Percentiles rank a stretch among this genome's conserved stretches.
Conservation (phyloP, 2,888 invertebrate genomes). For the Charanyca ferruginea region DNA sequence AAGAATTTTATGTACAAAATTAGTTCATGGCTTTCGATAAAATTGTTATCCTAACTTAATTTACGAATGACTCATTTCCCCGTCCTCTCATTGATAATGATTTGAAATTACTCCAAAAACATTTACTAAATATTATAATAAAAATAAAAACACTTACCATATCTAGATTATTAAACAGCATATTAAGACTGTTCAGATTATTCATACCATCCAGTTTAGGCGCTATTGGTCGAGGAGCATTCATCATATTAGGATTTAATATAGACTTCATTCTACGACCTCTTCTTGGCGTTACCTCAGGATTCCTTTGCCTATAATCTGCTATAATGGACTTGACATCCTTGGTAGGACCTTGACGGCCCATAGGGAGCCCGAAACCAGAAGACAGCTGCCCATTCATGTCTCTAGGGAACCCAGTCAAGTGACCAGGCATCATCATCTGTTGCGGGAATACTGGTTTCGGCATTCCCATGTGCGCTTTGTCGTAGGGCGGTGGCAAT, state of each 20-base stretch:
- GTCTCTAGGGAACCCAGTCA: conserved; percentile 85
- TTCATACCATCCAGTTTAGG: conserved; percentile 83
- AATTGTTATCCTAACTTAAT: conserved; percentile 15
- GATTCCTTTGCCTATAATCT: conserved; percentile 94
- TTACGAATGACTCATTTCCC: conserved; percentile 13
- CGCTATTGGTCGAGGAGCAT: conserved; percentile 83
- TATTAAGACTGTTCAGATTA: conserved; percentile 80
- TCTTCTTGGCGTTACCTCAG: conserved; percentile 93
- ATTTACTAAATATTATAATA: background rate
- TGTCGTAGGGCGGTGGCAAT: conserved; percentile 87
- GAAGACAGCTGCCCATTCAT: conserved; percentile 91
- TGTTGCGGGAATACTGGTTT: conserved; percentile 86
- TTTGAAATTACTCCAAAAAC: background rate
- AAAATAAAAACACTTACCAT: conserved; percentile 79
- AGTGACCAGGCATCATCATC: conserved; percentile 83
- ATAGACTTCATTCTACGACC: conserved; percentile 92
- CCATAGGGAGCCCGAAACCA: conserved; percentile 90
- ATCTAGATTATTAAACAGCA: conserved; percentile 88
- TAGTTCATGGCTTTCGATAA: conserved; percentile 10
- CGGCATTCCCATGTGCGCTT: conserved; percentile 85
- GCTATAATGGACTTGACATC: conserved; percentile 96
- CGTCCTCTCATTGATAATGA: conserved; percentile 17
- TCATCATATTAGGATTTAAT: conserved; percentile 87
- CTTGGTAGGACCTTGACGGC: conserved; percentile 94
- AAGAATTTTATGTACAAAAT: background rate